phyloP scores from a whole-genome alignment of 2,888 invertebrate genomes.

The Epinotia nisella region DNA sequence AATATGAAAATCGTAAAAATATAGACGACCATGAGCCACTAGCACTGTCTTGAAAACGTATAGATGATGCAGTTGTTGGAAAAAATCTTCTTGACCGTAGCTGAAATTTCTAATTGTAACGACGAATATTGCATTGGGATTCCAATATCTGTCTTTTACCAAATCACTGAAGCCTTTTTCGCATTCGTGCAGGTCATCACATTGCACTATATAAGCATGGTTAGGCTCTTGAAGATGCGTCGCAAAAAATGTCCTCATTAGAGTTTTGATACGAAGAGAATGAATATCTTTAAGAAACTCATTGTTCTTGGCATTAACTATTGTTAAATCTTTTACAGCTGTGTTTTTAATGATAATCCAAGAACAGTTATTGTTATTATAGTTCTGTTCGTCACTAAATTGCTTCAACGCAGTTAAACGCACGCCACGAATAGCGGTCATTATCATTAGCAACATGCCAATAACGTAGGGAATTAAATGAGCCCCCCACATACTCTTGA shows the following conservation, averaged over 20 bases:
- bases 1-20: slow-evolving; percentile 41
- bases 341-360: slow-evolving; percentile 13
- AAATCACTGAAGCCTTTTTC: slow-evolving; percentile 34
- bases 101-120: slow-evolving; percentile 12
- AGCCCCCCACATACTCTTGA: slow-evolving; percentile 10
- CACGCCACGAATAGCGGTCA: neutral
- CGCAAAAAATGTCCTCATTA: slow-evolving; percentile 31
- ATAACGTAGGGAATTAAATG: slow-evolving; percentile 3
- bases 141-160: slow-evolving; percentile 43
- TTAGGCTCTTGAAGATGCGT: slow-evolving; percentile 24
- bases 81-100: slow-evolving; percentile 15
- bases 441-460: neutral
- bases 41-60: slow-evolving; percentile 41
- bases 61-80: slow-evolving; percentile 36
- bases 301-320: slow-evolving; percentile 37
- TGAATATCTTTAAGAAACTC: slow-evolving; percentile 24
- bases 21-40: slow-evolving; percentile 15
- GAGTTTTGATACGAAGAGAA: slow-evolving; percentile 15
- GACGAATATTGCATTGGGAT: slow-evolving; percentile 42
- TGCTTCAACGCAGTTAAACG: neutral
- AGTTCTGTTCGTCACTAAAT: slow-evolving; percentile 7
- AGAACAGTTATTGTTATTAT: slow-evolving; percentile 11
- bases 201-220: slow-evolving; percentile 32
- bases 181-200: slow-evolving; percentile 28
- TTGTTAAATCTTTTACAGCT: slow-evolving; percentile 18